Conservation (phyloP, 2,113 vertebrate genomes). For the Halichoerus grypus region DNA sequence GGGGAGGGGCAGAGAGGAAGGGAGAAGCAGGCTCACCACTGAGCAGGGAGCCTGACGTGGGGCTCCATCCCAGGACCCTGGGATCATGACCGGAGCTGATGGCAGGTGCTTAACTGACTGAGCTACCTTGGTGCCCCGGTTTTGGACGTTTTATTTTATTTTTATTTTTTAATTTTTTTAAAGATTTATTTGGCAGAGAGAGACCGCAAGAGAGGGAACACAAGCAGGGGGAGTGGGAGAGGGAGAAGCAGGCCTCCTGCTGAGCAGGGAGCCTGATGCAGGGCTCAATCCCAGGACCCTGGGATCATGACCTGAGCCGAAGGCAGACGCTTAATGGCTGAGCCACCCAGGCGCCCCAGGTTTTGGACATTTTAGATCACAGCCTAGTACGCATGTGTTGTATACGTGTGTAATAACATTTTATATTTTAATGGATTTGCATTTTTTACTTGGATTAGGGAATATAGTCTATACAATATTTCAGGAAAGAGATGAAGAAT, state of each 20-base stretch:
- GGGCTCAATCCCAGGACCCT: background rate
- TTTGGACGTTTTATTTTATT: background rate
- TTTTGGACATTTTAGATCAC: background rate
- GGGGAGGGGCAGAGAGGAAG: background rate
- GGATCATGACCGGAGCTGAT: background rate
- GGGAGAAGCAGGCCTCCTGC: background rate
- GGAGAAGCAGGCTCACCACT: background rate
- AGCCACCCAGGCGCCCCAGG: background rate
- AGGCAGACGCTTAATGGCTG: background rate
- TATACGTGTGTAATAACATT: background rate
- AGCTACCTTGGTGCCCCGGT: background rate
- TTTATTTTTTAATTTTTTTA: too few relatives aligned
- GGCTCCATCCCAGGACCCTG: background rate
- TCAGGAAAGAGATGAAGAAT: background rate
- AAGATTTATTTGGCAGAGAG: too few relatives aligned
- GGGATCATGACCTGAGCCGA: background rate
- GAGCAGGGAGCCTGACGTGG: background rate
- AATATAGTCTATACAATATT: background rate
- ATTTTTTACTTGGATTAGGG: slow-evolving; percentile 12
- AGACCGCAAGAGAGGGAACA: background rate
- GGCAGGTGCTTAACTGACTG: background rate
- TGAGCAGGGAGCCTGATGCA: background rate
- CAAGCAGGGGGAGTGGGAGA: background rate
- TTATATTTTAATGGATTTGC: background rate
- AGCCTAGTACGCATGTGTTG: background rate